Base-by-base conservation (phyloP, 2,888 invertebrate genomes). In the Philopedon plagiatum region DNA sequence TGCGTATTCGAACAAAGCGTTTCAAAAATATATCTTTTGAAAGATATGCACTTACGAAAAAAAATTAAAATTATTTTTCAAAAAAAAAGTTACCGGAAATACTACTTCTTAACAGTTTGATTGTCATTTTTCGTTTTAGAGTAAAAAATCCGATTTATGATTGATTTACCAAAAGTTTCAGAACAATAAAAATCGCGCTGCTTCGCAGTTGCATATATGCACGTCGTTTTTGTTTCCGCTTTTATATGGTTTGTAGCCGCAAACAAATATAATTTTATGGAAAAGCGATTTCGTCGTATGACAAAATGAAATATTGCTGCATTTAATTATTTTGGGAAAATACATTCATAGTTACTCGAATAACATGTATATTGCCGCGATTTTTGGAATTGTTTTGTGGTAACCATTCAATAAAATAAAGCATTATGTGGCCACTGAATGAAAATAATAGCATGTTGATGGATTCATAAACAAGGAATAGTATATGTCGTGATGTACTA, bases 251-350 rank as follows among this genome's bases (percentile, higher is more conserved):
- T 23, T 26, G 23, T 51, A 13, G 49, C 49, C n/a, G 26, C 23
- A 26, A 51, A 39, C 7, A 39, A 19, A 26, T 51, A 46, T 23
- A 4, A 46, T 21, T 46, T n/a, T 21, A 21, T 19, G 21, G 21
- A 23, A 23, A 46, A 46, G 41, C 11, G 4, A 46, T 51, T 39
- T 7, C 26, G 26, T 13, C 18, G 19, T 44, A 2, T 18, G 26
- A 51, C 49, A 51, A 51, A 51, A 51, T 26, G 23, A 51, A 26
- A 51, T 51, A 51, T 51, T 26, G 49, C 26, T 13, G n/a, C 5
- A 13, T 51, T 13, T 13, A n/a, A 1, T 26, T 51, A 51, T 26
- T 51, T 9, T 46, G 23, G 46, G 23, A 46, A 51, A 26, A 51
- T 13, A 26, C 13, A 51, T 51, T 26, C 26, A 26, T 9, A 26